Evolutionary conservation across 2,113 vertebrate genomes (phyloP).

Genomic region (Ondatra zibethicus): DNA sequence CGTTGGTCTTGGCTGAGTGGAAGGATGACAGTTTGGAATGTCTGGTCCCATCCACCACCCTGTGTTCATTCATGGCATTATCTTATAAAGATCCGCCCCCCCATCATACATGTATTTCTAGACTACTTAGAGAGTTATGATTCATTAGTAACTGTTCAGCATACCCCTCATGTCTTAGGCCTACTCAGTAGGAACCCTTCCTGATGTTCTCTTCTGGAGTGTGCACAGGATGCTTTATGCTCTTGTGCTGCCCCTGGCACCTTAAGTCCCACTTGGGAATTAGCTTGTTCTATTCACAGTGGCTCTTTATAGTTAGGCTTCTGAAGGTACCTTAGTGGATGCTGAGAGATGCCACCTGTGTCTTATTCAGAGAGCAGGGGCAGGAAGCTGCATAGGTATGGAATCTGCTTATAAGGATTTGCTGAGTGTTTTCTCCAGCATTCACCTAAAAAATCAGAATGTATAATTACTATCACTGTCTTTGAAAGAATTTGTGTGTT

Average conservation of each 20-base stretch:
- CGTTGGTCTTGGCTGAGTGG: background rate
- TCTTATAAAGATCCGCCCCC: background rate
- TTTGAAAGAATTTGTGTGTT: background rate
- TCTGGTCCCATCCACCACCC: background rate
- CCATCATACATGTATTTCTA: background rate
- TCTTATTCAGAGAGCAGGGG: background rate
- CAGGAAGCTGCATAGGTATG: background rate
- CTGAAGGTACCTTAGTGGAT: background rate
- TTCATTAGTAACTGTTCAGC: background rate
- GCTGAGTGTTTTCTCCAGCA: background rate
- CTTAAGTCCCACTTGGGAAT: background rate
- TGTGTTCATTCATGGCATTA: background rate
- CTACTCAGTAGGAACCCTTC: background rate
- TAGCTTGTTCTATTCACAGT: background rate
- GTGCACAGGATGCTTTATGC: background rate
- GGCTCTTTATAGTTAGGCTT: background rate
- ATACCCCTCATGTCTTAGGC: background rate
- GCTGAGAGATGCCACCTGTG: background rate
- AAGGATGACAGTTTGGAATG: background rate
- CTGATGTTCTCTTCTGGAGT: background rate
- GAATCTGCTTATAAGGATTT: background rate
- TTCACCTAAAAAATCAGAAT: background rate
- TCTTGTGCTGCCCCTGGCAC: background rate
- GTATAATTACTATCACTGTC: background rate
- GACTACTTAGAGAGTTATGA: background rate